Evolutionary conservation across 2,113 vertebrate genomes (phyloP).

Genomic region (Neopipo cinnamomea): DNA sequence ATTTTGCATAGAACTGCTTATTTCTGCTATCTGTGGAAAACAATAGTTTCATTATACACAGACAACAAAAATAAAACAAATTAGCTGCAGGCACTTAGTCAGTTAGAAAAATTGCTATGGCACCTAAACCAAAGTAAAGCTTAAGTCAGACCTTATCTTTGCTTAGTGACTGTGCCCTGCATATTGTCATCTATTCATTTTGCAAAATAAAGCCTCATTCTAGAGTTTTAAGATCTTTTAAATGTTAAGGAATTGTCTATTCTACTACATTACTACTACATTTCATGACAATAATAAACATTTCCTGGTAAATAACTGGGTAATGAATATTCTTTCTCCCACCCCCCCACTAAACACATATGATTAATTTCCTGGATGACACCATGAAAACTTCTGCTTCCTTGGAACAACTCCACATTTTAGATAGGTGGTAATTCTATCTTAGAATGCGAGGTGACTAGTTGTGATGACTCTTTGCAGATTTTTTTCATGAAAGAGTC

Average conservation of each 20-base stretch:
- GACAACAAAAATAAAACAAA: neutral
- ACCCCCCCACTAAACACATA: fast-evolving
- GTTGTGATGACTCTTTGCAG: neutral
- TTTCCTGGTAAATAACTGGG: neutral
- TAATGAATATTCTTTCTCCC: neutral
- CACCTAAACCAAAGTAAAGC: neutral
- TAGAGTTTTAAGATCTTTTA: neutral
- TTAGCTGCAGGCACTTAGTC: neutral
- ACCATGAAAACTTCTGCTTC: neutral
- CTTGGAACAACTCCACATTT: neutral
- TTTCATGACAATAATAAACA: neutral
- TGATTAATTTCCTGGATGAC: neutral
- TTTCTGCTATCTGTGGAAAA: neutral
- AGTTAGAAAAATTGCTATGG: neutral
- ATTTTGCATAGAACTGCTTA: neutral
- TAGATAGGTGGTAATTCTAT: neutral
- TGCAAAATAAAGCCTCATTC: neutral
- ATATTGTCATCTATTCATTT: neutral
- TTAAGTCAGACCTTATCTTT: slow-evolving; percentile 7
- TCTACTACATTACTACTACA: neutral
- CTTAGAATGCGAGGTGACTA: neutral
- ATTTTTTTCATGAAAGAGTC: neutral
- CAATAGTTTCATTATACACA: neutral
- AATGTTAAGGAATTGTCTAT: neutral
- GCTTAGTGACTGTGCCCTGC: neutral